These are phyloP conservation scores for Anguilla megastoma DNA, from an alignment of 2,797 vertebrate species.

Conservation along the genomic window DNA sequence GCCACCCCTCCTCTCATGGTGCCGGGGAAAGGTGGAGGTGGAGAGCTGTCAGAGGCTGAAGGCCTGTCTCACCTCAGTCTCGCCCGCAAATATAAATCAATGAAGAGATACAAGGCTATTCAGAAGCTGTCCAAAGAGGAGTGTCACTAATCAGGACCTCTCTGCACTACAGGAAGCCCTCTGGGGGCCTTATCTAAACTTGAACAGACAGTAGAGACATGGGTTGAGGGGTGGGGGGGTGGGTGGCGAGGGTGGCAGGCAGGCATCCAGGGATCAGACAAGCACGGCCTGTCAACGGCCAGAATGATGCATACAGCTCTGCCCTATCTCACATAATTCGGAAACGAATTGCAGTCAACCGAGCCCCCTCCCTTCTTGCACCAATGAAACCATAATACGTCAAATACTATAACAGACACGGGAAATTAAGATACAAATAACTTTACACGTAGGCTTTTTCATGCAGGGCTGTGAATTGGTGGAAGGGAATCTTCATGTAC, in stretches of 20 bases:
- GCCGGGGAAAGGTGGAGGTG: neutral
- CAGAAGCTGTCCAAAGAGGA: neutral
- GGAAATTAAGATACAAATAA: neutral
- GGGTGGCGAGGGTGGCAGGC: neutral
- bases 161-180: neutral
- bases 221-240: too few species aligned
- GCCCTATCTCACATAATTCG: neutral
- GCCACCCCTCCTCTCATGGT: neutral
- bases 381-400: neutral
- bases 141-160: neutral
- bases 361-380: neutral
- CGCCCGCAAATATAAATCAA: neutral
- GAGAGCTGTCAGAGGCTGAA: neutral
- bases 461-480: neutral
- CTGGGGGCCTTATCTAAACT: neutral
- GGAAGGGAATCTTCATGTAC: neutral
- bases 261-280: neutral
- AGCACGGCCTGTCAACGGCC: neutral
- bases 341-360: neutral
- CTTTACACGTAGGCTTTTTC: neutral
- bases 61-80: neutral
- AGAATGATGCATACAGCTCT: neutral
- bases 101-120: neutral
- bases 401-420: neutral
- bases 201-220: neutral